These are phyloP conservation scores for Sesia apiformis DNA, from an alignment of 2,888 invertebrate genomes.

Conservation along the genomic window DNA sequence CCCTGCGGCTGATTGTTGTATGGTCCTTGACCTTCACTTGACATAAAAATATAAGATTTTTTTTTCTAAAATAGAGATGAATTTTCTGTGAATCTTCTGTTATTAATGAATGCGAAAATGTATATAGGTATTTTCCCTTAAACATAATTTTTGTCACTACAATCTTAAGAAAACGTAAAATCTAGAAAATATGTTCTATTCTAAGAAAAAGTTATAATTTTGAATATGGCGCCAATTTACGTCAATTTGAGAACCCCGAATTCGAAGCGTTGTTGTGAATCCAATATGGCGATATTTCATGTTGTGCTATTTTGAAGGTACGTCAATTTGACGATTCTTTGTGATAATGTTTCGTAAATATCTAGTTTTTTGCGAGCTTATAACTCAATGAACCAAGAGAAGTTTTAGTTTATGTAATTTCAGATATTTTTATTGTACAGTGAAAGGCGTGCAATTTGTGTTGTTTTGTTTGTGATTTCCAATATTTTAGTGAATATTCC, in stretches of 20 bases:
- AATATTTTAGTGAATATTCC: slow-evolving; percentile 21
- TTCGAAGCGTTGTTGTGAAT: slow-evolving; percentile 82
- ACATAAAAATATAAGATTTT: not conserved
- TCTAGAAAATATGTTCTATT: not conserved
- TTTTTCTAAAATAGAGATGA: too few relatives aligned
- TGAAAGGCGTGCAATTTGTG: slow-evolving; percentile 58
- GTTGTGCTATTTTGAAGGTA: slow-evolving; percentile 74
- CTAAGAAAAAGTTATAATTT: slow-evolving; percentile 14
- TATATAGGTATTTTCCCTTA: too few relatives aligned
- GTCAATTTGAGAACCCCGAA: slow-evolving; percentile 65
- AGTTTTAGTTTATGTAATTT: slow-evolving; percentile 24
- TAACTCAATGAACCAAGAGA: slow-evolving; percentile 22
- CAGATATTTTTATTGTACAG: slow-evolving; percentile 30
- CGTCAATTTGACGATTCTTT: slow-evolving; percentile 73
- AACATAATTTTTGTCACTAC: too few relatives aligned
- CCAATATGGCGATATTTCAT: slow-evolving; percentile 80
- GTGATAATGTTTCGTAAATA: slow-evolving; percentile 64
- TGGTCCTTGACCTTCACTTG: not conserved
- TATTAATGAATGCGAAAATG: too few relatives aligned
- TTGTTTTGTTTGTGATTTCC: slow-evolving; percentile 74
- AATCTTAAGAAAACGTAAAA: too few relatives aligned
- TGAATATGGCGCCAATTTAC: slow-evolving; percentile 43
- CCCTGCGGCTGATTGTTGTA: too few relatives aligned
- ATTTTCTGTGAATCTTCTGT: too few relatives aligned
- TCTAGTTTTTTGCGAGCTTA: slow-evolving; percentile 38